phyloP scores from a whole-genome alignment of 2,113 vertebrate species.

The Alethe diademata region DNA sequence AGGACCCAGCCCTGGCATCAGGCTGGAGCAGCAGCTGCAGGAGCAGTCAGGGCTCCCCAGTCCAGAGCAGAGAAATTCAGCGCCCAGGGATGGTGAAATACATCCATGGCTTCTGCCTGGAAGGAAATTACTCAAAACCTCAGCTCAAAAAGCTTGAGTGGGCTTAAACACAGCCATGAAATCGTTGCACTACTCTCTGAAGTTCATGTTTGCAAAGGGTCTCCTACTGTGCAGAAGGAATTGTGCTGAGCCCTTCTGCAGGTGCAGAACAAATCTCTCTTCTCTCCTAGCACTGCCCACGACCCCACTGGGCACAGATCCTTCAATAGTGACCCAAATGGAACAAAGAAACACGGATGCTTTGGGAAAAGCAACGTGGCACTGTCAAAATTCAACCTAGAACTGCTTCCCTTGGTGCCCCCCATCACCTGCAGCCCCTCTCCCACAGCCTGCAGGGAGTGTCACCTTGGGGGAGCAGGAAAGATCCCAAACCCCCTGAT shows the following conservation, averaged over 20 bases:
- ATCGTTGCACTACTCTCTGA: rapidly evolving
- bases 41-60: background rate
- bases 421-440: background rate
- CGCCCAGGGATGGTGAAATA: no score
- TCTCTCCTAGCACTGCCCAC: background rate
- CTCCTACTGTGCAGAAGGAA: background rate
- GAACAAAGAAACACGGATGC: background rate
- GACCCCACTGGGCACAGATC: background rate
- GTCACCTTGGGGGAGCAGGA: background rate
- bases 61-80: background rate
- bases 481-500: background rate
- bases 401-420: background rate
- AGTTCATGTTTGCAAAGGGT: background rate
- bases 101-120: no score
- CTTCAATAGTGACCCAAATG: background rate
- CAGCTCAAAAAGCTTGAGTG: background rate
- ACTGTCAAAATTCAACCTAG: background rate
- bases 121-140: background rate
- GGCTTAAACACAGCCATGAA: background rate
- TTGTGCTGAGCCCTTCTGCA: background rate
- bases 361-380: background rate
- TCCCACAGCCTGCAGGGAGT: background rate
- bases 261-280: background rate
- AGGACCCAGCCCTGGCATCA: rapidly evolving
- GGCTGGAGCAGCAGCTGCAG: background rate